Conservation (phyloP, 1,140 invertebrate genomes). For the Pseudachorutes palmiensis region DNA sequence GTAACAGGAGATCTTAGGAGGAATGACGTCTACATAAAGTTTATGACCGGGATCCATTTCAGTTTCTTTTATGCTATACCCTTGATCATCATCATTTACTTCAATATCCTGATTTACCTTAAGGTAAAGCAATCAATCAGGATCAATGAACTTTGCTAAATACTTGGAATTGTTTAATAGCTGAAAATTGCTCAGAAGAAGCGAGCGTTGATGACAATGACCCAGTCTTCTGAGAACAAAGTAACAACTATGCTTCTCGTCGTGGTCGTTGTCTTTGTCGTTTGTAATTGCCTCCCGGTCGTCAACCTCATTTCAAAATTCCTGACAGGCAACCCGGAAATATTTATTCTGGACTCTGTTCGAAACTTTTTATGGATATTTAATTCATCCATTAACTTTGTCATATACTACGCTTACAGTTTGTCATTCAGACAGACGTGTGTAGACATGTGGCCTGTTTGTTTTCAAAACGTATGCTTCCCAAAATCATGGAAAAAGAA, state of each 20-base stretch:
- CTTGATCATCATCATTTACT: not conserved
- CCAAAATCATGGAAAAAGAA: not conserved
- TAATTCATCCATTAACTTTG: slow-evolving; percentile 22
- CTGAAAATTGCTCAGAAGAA: not conserved
- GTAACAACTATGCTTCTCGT: slow-evolving; percentile 19
- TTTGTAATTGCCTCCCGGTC: slow-evolving; percentile 17
- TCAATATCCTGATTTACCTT: slow-evolving; percentile 21
- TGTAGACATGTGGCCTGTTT: not conserved
- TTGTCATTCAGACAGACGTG: slow-evolving; percentile 10
- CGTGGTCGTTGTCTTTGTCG: slow-evolving; percentile 7
- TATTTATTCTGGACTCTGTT: slow-evolving; percentile 14
- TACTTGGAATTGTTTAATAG: slow-evolving; percentile 14
- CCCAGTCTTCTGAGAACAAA: slow-evolving; percentile 17
- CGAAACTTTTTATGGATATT: slow-evolving; percentile 19
- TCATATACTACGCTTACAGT: slow-evolving; percentile 20
- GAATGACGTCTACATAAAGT: slow-evolving; percentile 6
- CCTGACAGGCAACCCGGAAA: not conserved
- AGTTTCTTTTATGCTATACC: not conserved
- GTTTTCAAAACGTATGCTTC: not conserved
- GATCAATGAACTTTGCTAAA: not conserved
- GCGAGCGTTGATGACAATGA: not conserved
- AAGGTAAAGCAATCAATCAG: not conserved
- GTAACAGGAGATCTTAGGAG: not conserved
- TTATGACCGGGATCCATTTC: not conserved
- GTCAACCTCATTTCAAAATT: not conserved